Evolutionary conservation across 2,888 invertebrate genomes (phyloP), one percentile per base, ranked within the genome.

Genomic region (Apotomis capreana): DNA sequence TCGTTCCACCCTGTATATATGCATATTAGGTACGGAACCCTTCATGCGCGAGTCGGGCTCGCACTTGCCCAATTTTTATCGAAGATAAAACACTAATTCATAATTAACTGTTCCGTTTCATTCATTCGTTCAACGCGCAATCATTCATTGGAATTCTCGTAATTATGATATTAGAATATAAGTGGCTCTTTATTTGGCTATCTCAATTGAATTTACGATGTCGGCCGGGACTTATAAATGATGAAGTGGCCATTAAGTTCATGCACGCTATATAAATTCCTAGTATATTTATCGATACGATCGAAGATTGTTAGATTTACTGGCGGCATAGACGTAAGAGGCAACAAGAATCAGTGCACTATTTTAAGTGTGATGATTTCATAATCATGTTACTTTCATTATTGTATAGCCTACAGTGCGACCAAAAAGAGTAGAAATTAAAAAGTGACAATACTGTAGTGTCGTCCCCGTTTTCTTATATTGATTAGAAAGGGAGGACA

Each of bases 181-280:
- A 63, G 52, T n/a, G 40, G 15, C 36, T 58, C 63, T 63, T 69
- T 69, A 63, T 58, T 59, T 64, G 69, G 58, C 51, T 69, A 69
- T 63, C 51, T 62, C 58, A 52, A 36, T 64, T 65, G 46, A 64
- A 58, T 58, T 64, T 44, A 69, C 57, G 62, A 49, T 59, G 59
- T 59, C 59, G 65, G 44, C 15, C 26, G 1, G 26, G 15, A 57
- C 55, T 46, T 65, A 65, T 57, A 46, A 65, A 46, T 65, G 55
- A 65, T 65, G 46, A 57, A 65, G 26, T n/a, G 15, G 8, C 46
- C 5, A n/a, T 12, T 51, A 13, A n/a, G 15, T 44, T 40, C n/a
- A 9, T n/a, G 65, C 26, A 65, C 1, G 3, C 1, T 46, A 46
- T 44, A 46, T n/a, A 26, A 8, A 12, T n/a, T 57, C 46, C 26